A percentile compares a stretch with the other conserved stretches of the same genome.
phyloP scores from a whole-genome alignment of 1,140 invertebrate genomes.

The Cyphomyrmex costatus region DNA sequence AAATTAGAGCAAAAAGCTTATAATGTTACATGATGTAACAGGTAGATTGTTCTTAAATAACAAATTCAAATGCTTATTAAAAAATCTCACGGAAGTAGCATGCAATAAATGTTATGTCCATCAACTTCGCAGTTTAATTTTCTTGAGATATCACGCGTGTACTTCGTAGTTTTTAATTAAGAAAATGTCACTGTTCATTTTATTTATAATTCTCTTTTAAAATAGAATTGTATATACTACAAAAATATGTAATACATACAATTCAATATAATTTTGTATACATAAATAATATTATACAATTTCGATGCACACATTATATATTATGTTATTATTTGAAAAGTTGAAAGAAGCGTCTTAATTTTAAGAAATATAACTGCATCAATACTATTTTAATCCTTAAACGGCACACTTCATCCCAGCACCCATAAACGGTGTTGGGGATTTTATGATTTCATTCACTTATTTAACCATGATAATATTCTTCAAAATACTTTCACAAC shows the following conservation, averaged over 20 bases:
- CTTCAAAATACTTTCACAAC: too few species aligned
- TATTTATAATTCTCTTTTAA: background rate
- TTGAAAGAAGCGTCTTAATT: background rate
- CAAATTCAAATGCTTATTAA: background rate
- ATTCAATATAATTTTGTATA: too few species aligned
- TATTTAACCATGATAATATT: too few species aligned
- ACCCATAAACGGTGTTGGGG: too few species aligned
- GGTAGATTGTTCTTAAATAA: background rate
- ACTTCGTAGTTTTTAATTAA: background rate
- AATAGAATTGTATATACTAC: too few species aligned
- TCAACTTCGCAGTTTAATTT: background rate
- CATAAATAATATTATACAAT: too few species aligned
- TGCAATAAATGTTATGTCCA: background rate
- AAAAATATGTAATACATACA: too few species aligned
- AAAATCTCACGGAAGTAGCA: background rate
- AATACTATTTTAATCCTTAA: conserved; percentile 35
- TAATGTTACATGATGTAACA: background rate
- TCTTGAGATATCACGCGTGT: background rate
- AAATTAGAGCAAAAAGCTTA: conserved; percentile 2
- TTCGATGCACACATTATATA: too few species aligned
- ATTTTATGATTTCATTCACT: too few species aligned
- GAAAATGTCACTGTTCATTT: background rate
- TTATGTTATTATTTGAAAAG: background rate
- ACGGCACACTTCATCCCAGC: too few species aligned
- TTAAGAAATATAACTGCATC: background rate